phyloP scores from a whole-genome alignment of 2,888 invertebrate genomes.

The Marronus borbonicus region DNA sequence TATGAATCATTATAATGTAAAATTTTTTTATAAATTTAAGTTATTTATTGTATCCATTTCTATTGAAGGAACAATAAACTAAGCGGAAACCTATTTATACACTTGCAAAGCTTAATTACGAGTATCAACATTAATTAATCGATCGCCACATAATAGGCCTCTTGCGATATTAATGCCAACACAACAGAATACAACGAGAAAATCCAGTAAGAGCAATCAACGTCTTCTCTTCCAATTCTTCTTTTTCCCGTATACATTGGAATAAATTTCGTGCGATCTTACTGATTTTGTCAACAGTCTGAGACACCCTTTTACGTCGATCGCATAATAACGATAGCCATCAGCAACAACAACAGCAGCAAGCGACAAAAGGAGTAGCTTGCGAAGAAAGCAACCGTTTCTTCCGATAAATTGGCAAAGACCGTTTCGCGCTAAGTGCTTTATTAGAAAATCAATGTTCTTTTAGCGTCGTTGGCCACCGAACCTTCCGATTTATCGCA shows the following conservation, averaged over 20 bases:
- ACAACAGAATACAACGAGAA: background rate
- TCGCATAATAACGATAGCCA: constrained; percentile 1
- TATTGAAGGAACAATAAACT: no score
- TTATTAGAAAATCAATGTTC: constrained; percentile 55
- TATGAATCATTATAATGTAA: no score
- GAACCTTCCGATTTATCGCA: constrained; percentile 39
- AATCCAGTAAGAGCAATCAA: background rate
- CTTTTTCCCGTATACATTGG: background rate
- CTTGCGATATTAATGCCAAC: no score
- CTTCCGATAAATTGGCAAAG: constrained; percentile 52
- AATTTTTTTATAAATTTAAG: no score
- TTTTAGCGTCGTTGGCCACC: constrained; percentile 51
- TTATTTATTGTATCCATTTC: no score
- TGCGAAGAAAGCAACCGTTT: background rate
- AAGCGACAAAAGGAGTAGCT: no score
- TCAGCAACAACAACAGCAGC: background rate
- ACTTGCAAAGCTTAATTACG: no score
- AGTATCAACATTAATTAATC: no score
- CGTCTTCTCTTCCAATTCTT: background rate
- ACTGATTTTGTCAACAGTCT: background rate
- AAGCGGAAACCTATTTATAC: no score
- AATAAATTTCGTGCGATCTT: constrained; percentile 2
- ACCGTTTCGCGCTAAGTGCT: constrained; percentile 50
- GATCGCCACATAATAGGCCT: no score
- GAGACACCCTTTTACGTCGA: background rate